Conservation (phyloP, 1,140 invertebrate species). For the Tribolium castaneum region DNA sequence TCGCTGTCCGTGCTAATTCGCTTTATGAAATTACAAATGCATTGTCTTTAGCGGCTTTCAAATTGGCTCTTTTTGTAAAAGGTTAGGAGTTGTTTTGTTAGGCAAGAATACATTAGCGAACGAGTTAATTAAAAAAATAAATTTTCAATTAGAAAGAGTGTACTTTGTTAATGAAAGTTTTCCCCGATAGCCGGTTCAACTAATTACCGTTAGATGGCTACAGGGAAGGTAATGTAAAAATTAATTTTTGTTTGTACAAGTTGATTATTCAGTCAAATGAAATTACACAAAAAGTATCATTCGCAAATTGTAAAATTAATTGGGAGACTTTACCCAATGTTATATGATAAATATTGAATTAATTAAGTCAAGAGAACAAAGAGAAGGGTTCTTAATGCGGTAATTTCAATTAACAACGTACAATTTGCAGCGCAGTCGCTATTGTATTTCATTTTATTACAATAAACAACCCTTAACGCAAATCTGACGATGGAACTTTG, state of each 20-base stretch:
- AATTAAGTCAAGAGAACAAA: constrained; percentile 45
- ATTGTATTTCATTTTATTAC: constrained; percentile 46
- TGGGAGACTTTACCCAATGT: constrained; percentile 28
- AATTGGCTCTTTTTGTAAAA: constrained; percentile 26
- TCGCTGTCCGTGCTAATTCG: background rate
- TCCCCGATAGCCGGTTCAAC: constrained; percentile 45
- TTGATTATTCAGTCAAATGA: constrained; percentile 44
- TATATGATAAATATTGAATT: constrained; percentile 46
- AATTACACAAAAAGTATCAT: constrained; percentile 37
- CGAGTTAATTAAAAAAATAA: constrained; percentile 52
- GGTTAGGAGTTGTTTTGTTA: constrained; percentile 33
- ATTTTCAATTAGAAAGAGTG: constrained; percentile 52
- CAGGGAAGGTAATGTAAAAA: constrained; percentile 45
- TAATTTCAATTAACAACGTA: constrained; percentile 48
- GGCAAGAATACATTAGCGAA: constrained; percentile 41
- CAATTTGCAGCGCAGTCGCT: constrained; percentile 45
- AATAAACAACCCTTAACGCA: constrained; percentile 47
- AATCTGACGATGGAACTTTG: constrained; percentile 43
- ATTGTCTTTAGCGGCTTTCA: constrained; percentile 24
- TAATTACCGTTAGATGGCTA: constrained; percentile 49
- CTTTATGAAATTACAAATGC: constrained; percentile 14
- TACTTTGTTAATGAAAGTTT: constrained; percentile 53
- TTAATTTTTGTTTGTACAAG: constrained; percentile 47
- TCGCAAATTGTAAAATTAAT: constrained; percentile 37
- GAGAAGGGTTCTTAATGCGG: constrained; percentile 43